Evolutionary conservation across 2,888 invertebrate species (phyloP).

Genomic region (Euclidia mi): DNA sequence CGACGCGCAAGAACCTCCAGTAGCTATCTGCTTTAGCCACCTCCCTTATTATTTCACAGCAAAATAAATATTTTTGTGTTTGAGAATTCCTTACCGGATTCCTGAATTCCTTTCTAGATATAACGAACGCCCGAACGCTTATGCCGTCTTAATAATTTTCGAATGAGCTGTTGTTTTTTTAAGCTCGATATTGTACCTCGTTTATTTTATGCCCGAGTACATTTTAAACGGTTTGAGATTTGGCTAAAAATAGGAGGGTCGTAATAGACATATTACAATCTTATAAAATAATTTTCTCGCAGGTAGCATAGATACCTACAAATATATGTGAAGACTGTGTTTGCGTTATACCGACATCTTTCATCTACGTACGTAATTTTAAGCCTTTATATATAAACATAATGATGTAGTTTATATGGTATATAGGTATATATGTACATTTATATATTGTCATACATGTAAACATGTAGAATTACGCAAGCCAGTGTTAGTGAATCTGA

Average conservation of each 20-base stretch:
- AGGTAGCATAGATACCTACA: too few species aligned
- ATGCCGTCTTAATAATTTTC: conserved; percentile 44
- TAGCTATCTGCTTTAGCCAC: conserved; percentile 40
- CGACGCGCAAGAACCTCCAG: conserved; percentile 36
- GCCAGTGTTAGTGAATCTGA: too few species aligned
- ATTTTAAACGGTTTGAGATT: conserved; percentile 33
- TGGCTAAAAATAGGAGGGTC: conserved; percentile 4
- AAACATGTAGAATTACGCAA: too few species aligned
- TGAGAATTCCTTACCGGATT: conserved; percentile 33
- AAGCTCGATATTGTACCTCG: conserved; percentile 26
- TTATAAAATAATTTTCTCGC: conserved; percentile 10
- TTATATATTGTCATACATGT: too few species aligned
- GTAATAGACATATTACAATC: conserved; percentile 14
- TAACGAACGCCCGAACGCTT: conserved; percentile 39
- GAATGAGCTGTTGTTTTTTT: conserved; percentile 35
- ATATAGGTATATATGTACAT: too few species aligned
- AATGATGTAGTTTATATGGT: too few species aligned
- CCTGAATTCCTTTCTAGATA: conserved; percentile 43
- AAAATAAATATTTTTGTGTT: conserved; percentile 50
- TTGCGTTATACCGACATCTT: too few species aligned
- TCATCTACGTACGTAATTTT: too few species aligned
- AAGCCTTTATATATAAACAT: too few species aligned
- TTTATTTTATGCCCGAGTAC: conserved; percentile 29
- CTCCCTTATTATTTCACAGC: conserved; percentile 41
- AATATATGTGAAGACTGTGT: too few species aligned